Percentiles rank a stretch among this genome's conserved stretches.
These are phyloP conservation scores for Ellobium chinense DNA, from an alignment of 2,888 invertebrate species.

Conservation along the genomic window DNA sequence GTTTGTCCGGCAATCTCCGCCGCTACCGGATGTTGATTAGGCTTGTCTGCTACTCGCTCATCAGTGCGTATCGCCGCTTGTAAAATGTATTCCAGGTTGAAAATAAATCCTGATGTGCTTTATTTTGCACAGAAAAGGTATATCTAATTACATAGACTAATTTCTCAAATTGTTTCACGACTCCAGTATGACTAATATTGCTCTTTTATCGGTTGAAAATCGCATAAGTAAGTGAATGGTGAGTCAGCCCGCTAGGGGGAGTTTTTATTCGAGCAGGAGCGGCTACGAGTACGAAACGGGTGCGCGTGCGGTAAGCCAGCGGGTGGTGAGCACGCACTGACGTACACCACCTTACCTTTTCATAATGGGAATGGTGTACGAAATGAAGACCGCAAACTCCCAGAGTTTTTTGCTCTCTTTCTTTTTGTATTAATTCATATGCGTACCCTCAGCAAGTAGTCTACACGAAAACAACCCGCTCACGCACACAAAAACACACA, in stretches of 20 bases:
- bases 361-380: too few species aligned
- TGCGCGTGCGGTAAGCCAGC: conserved; percentile 12
- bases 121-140: neutral
- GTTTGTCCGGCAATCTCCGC: conserved; percentile 64
- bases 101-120: neutral
- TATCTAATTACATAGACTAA: too few species aligned
- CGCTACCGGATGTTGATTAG: conserved; percentile 51
- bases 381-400: too few species aligned
- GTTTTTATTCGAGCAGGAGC: conserved; percentile 38
- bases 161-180: too few species aligned
- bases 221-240: neutral
- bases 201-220: conserved; percentile 7
- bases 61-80: conserved; percentile 9
- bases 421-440: too few species aligned
- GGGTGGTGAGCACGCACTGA: too few species aligned
- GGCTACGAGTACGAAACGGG: neutral
- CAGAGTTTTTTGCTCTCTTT: too few species aligned
- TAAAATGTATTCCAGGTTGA: neutral
- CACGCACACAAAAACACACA: too few species aligned
- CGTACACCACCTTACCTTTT: too few species aligned
- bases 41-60: conserved; percentile 43
- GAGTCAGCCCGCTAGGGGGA: conserved; percentile 46
- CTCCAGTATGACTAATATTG: neutral
- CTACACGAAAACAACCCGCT: too few species aligned
- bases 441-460: too few species aligned